phyloP scores from a whole-genome alignment of 2,888 invertebrate species.

The Troilus luridus region DNA sequence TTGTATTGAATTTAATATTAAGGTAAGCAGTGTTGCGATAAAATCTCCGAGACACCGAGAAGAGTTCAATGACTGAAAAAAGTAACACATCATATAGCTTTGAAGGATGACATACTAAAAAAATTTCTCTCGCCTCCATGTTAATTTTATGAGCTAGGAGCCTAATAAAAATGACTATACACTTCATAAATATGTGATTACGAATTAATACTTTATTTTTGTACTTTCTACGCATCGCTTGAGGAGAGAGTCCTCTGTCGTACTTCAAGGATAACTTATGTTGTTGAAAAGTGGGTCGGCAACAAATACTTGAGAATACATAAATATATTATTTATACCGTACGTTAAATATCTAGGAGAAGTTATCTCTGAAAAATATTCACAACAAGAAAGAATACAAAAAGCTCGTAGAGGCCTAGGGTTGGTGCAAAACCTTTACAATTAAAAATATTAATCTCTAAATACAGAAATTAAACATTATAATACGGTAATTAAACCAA shows the following conservation, averaged over 20 bases:
- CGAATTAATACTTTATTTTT: background rate
- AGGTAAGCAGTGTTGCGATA: background rate
- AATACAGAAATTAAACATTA: no score
- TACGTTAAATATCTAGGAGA: no score
- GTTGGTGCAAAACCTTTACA: no score
- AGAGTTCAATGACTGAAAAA: background rate
- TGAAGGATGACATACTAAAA: background rate
- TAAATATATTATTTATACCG: no score
- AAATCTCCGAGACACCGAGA: background rate
- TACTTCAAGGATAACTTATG: no score
- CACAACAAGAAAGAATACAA: no score
- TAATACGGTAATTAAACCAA: no score
- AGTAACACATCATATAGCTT: background rate
- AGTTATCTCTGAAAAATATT: no score
- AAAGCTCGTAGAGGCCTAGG: no score
- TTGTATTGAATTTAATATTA: background rate
- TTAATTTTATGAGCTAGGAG: conserved; percentile 9
- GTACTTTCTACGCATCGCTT: background rate
- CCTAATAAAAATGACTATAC: background rate
- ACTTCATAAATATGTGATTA: background rate
- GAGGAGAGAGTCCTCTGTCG: background rate
- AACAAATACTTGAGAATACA: background rate
- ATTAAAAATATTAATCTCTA: no score
- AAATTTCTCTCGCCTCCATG: background rate
- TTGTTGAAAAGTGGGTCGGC: no score